Evolutionary conservation across 2,797 vertebrate species (phyloP).

Genomic region (Cossypha dichroa): DNA sequence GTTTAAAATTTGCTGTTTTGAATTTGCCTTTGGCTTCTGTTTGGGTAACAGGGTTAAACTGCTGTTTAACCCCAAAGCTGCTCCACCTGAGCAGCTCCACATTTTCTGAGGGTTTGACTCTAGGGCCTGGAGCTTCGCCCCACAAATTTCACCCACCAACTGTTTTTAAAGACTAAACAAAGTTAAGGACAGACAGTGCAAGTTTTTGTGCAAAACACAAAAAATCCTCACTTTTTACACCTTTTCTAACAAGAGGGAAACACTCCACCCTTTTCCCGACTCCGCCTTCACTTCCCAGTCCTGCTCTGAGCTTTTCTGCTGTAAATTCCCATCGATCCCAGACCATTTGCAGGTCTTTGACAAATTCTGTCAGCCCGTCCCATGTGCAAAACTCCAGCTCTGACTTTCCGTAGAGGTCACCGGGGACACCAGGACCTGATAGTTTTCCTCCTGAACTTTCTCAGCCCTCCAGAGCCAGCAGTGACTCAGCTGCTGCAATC

Average conservation of each 20-base stretch:
- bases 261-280: accelerated
- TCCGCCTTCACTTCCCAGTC: neutral
- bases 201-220: neutral
- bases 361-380: neutral
- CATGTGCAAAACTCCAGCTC: neutral
- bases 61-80: neutral
- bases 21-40: neutral
- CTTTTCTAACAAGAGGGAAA: neutral
- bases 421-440: neutral
- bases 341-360: neutral
- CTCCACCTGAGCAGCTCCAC: neutral
- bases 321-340: neutral
- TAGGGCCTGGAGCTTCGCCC: neutral
- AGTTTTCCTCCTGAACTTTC: neutral
- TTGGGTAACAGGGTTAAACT: neutral
- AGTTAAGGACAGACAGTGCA: neutral
- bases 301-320: neutral
- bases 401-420: neutral
- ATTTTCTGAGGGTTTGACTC: neutral
- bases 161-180: neutral
- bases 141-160: neutral
- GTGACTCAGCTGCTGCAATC: neutral
- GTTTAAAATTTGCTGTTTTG: neutral
- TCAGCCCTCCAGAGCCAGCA: neutral
- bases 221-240: neutral